Conservation (phyloP, 2,888 invertebrate genomes). For the Abrostola triplasia region DNA sequence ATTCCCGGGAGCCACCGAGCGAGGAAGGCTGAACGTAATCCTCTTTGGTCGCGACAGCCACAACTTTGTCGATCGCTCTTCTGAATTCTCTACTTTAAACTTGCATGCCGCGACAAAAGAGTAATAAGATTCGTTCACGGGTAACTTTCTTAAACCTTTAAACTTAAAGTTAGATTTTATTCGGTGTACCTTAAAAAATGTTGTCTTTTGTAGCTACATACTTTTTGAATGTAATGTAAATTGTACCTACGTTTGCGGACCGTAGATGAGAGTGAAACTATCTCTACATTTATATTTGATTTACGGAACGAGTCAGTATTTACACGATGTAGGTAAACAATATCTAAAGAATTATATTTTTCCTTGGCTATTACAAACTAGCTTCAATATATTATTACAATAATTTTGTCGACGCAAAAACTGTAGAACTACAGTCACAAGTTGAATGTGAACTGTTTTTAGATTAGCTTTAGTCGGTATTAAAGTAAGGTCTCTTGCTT, state of each 20-base stretch:
- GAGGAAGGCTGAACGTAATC: slow-evolving; percentile 69
- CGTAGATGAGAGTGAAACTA: slow-evolving; percentile 17
- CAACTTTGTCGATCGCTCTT: slow-evolving; percentile 79
- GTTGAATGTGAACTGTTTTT: slow-evolving; percentile 19
- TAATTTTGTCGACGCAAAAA: slow-evolving; percentile 38
- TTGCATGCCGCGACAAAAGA: slow-evolving; percentile 74
- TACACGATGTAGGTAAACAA: slow-evolving; percentile 30
- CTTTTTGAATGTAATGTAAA: slow-evolving; percentile 38
- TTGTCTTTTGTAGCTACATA: slow-evolving; percentile 28
- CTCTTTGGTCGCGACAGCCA: slow-evolving; percentile 72
- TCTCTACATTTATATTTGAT: no score
- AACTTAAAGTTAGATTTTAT: slow-evolving; percentile 60
- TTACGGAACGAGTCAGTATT: slow-evolving; percentile 31
- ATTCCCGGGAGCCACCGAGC: slow-evolving; percentile 62
- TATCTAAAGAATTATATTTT: slow-evolving; percentile 41
- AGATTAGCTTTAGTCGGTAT: slow-evolving; percentile 36
- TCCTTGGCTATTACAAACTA: slow-evolving; percentile 15
- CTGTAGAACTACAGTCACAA: slow-evolving; percentile 21
- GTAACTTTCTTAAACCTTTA: slow-evolving; percentile 64
- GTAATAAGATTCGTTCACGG: slow-evolving; percentile 73
- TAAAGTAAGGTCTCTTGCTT: slow-evolving; percentile 56
- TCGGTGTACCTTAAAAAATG: slow-evolving; percentile 46
- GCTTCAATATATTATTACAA: slow-evolving; percentile 43
- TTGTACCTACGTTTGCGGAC: slow-evolving; percentile 23
- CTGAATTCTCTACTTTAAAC: slow-evolving; percentile 74